phyloP scores from a whole-genome alignment of 2,797 vertebrate species.

The Acanthopagrus latus region DNA sequence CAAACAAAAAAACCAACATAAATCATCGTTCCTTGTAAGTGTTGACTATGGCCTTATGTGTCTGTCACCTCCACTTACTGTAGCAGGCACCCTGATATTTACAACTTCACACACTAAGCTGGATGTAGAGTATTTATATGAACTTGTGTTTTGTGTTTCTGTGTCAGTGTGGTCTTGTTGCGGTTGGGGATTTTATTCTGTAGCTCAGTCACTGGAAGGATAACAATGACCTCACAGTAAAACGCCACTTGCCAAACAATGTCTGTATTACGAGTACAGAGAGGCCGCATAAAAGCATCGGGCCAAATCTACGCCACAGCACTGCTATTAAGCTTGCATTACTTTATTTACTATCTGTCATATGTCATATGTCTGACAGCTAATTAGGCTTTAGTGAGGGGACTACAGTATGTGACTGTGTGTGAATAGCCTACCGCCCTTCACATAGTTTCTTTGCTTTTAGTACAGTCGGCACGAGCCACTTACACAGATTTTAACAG shows the following conservation, averaged over 20 bases:
- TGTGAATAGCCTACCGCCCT: not conserved
- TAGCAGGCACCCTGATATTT: not conserved
- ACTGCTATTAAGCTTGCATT: not conserved
- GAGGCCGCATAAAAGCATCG: not conserved
- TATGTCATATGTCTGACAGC: slow-evolving; percentile 8
- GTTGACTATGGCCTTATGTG: not conserved
- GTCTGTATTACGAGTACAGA: not conserved
- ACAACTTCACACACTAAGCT: not conserved
- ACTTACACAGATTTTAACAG: slow-evolving; percentile 19
- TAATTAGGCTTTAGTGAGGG: not conserved
- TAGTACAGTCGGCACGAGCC: not conserved
- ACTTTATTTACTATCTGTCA: not conserved
- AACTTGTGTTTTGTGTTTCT: not conserved
- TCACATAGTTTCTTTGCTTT: slow-evolving; percentile 16
- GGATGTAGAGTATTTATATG: not conserved
- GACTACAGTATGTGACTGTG: not conserved
- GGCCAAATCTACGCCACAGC: not conserved
- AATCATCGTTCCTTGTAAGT: not conserved
- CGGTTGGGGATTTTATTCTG: not conserved
- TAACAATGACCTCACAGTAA: not conserved
- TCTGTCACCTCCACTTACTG: not conserved
- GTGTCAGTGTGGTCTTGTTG: not conserved
- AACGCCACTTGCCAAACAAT: not conserved
- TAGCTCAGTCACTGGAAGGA: not conserved
- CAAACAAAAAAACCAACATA: no score